Evolutionary conservation across 1,140 invertebrate species (phyloP).

Genomic region (Drosophila saltans): DNA sequence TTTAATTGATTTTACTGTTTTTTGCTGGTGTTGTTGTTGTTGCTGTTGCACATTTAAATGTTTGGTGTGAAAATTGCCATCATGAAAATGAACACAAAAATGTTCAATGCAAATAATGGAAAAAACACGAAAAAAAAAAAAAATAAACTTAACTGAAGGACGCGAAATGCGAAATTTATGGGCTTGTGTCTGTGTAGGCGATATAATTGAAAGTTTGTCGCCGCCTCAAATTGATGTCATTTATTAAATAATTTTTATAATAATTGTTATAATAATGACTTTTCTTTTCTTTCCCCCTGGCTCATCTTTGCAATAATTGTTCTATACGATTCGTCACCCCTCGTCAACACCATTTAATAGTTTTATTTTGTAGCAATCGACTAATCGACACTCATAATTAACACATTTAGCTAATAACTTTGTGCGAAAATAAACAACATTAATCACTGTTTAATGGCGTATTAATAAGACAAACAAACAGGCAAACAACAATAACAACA

Average conservation of each 20-base stretch:
- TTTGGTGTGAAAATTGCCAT: slow-evolving; percentile 65
- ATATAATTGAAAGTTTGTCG: too few species aligned
- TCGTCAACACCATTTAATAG: background rate
- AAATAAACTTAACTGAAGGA: background rate
- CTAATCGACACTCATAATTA: slow-evolving; percentile 77
- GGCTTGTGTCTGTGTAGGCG: background rate
- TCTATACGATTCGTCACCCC: background rate
- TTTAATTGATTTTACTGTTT: slow-evolving; percentile 70
- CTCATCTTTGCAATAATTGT: slow-evolving; percentile 13
- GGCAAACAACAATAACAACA: background rate
- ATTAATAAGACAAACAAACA: slow-evolving; percentile 72
- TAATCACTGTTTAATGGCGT: slow-evolving; percentile 76
- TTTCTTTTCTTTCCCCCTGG: background rate
- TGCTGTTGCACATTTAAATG: slow-evolving; percentile 44
- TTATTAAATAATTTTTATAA: too few species aligned
- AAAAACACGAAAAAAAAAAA: slow-evolving; percentile 22
- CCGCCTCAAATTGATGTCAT: too few species aligned
- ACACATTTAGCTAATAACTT: slow-evolving; percentile 81
- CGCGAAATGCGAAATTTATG: background rate
- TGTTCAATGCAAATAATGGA: slow-evolving; percentile 52
- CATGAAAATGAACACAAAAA: slow-evolving; percentile 49
- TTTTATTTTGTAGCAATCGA: slow-evolving; percentile 24
- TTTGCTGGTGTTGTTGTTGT: background rate
- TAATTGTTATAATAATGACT: too few species aligned
- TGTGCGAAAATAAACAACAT: slow-evolving; percentile 74